Evolutionary conservation across 2,113 vertebrate genomes (phyloP).

Genomic region (Myotis davidii): DNA sequence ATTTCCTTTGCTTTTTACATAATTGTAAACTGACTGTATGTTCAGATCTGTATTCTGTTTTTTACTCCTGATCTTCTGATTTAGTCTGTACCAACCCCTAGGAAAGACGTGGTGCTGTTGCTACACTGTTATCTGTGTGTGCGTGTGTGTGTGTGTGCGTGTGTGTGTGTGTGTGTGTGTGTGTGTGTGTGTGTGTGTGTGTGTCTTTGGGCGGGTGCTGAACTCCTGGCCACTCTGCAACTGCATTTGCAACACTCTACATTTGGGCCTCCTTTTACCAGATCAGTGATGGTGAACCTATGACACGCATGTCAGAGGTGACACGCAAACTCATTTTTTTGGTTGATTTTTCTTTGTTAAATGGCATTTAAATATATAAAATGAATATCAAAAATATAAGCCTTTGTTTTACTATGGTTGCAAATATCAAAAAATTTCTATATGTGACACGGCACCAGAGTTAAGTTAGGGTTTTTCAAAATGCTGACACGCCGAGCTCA

Average conservation of each 20-base stretch:
- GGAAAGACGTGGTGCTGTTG: neutral
- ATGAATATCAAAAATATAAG: too few relatives aligned
- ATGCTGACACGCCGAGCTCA: too few relatives aligned
- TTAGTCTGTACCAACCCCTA: neutral
- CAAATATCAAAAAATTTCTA: too few relatives aligned
- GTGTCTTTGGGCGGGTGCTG: neutral
- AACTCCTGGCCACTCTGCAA: neutral
- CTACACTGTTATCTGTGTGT: neutral
- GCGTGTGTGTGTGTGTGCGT: neutral
- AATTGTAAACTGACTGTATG: neutral
- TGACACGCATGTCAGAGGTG: too few relatives aligned
- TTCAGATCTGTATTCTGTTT: neutral
- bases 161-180: neutral
- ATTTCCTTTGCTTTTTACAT: conserved; percentile 23
- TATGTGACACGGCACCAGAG: too few relatives aligned
- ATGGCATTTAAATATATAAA: too few relatives aligned
- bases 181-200: neutral
- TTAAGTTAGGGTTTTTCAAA: too few relatives aligned
- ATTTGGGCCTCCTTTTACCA: neutral
- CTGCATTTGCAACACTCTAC: neutral
- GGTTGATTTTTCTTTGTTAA: too few relatives aligned
- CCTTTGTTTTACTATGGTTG: too few relatives aligned
- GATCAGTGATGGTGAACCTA: neutral
- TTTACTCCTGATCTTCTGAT: neutral
- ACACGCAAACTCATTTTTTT: too few relatives aligned